Percentiles rank a stretch among this genome's conserved stretches.
Evolutionary conservation across 2,113 vertebrate species (phyloP).

Genomic region (Beaufortia kweichowensis): DNA sequence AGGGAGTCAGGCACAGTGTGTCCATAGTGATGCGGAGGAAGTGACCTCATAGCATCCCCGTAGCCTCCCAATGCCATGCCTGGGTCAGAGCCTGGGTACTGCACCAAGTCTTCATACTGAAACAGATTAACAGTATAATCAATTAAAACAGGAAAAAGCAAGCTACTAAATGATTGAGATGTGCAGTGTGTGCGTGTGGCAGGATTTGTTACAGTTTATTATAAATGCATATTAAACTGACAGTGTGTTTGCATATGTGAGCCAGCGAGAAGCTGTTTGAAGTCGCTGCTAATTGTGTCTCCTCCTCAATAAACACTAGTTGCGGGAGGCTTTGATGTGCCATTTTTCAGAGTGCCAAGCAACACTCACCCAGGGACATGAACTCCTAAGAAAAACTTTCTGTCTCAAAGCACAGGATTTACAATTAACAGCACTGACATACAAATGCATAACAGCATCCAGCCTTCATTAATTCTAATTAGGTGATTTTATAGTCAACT

Average conservation of each 20-base stretch:
- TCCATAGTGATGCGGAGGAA: slow-evolving; percentile 71
- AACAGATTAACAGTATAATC: not conserved
- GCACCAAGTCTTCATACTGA: slow-evolving; percentile 81
- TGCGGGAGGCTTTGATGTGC: slow-evolving; percentile 61
- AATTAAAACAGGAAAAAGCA: not conserved
- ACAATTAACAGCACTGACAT: slow-evolving; percentile 55
- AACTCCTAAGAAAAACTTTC: slow-evolving; percentile 43
- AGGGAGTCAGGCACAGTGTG: slow-evolving; percentile 74
- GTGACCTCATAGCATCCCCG: slow-evolving; percentile 71
- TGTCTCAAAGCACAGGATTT: slow-evolving; percentile 52
- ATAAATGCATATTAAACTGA: not conserved
- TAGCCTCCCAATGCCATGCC: slow-evolving; percentile 76
- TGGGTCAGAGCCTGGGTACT: slow-evolving; percentile 79
- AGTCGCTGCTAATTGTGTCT: slow-evolving; percentile 61
- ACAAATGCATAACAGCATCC: slow-evolving; percentile 25
- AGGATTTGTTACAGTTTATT: slow-evolving; percentile 48
- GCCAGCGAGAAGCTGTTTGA: slow-evolving; percentile 39
- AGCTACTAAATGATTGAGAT: slow-evolving; percentile 40
- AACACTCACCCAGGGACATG: slow-evolving; percentile 57
- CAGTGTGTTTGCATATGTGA: slow-evolving; percentile 12
- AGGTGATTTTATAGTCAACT: not conserved
- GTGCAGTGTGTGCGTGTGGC: slow-evolving; percentile 51
- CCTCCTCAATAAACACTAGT: slow-evolving; percentile 61
- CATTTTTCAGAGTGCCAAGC: slow-evolving; percentile 54
- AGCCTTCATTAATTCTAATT: slow-evolving; percentile 12